Conservation (phyloP, 2,113 vertebrate species). For the Pachycephala philippinensis region DNA sequence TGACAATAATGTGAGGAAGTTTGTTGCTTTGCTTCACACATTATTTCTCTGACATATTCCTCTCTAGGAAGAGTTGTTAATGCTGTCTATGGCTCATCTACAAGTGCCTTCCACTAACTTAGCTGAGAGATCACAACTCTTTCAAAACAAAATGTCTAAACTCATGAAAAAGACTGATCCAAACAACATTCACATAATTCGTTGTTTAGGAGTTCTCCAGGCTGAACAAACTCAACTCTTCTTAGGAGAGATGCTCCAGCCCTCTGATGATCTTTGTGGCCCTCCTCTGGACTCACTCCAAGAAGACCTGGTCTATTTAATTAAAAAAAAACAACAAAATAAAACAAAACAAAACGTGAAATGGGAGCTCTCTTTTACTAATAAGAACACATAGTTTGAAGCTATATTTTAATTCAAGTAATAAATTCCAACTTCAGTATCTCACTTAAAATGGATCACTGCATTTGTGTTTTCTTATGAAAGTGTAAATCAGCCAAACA, state of each 20-base stretch:
- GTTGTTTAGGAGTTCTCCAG: not conserved
- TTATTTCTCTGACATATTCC: not conserved
- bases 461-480: not conserved
- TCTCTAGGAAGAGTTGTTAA: not conserved
- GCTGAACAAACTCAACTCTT: not conserved
- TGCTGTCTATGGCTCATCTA: not conserved
- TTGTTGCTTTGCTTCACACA: not conserved
- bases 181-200: not conserved
- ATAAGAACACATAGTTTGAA: not conserved
- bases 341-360: not conserved
- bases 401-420: not conserved
- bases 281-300: not conserved
- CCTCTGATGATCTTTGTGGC: not conserved
- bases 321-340: accelerated
- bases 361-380: not conserved
- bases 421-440: not conserved
- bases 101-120: not conserved
- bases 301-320: not conserved
- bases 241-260: not conserved
- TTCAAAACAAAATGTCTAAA: not conserved
- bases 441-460: not conserved
- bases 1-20: not conserved
- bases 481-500: not conserved
- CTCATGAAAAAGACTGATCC: not conserved
- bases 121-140: not conserved